Percentiles rank a stretch among this genome's conserved stretches.
phyloP scores from a whole-genome alignment of 2,888 invertebrate species.

The Hirtodrosophila duncani region DNA sequence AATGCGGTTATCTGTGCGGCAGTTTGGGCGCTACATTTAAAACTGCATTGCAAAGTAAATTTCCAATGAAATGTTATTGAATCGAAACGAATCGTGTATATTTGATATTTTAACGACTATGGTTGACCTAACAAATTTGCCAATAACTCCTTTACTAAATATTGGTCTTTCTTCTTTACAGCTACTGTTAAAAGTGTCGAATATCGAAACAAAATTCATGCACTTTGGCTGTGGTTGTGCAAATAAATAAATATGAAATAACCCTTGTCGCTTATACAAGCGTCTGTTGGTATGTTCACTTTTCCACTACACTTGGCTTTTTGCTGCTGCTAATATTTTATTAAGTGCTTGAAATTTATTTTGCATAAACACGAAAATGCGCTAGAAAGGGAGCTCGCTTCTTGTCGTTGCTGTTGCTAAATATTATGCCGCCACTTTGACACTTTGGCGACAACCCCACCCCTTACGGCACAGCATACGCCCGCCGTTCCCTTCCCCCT shows the following conservation, averaged over 20 bases:
- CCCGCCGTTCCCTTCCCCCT: not conserved
- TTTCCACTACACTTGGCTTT: conserved; percentile 14
- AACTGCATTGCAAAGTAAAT: too few species aligned
- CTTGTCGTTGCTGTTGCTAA: conserved; percentile 16
- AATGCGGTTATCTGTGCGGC: too few species aligned
- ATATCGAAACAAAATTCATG: too few species aligned
- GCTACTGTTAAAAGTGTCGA: conserved; percentile 7
- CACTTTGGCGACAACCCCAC: conserved; percentile 1
- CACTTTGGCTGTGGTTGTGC: too few species aligned
- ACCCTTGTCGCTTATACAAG: too few species aligned
- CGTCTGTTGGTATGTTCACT: too few species aligned
- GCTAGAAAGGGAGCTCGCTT: conserved; percentile 1
- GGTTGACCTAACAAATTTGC: too few species aligned
- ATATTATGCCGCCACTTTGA: conserved; percentile 28
- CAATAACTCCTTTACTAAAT: conserved; percentile 4
- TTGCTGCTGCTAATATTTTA: conserved; percentile 42
- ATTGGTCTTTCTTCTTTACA: conserved; percentile 10
- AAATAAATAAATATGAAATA: too few species aligned
- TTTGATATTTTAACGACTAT: too few species aligned
- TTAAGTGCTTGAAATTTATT: conserved; percentile 45
- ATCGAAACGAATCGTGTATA: too few species aligned
- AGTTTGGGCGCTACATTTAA: too few species aligned
- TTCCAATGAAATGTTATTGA: too few species aligned
- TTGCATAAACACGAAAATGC: conserved; percentile 41
- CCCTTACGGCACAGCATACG: not conserved